Evolutionary conservation across 2,113 vertebrate species (phyloP).

Genomic region (Spea multiplicata): DNA sequence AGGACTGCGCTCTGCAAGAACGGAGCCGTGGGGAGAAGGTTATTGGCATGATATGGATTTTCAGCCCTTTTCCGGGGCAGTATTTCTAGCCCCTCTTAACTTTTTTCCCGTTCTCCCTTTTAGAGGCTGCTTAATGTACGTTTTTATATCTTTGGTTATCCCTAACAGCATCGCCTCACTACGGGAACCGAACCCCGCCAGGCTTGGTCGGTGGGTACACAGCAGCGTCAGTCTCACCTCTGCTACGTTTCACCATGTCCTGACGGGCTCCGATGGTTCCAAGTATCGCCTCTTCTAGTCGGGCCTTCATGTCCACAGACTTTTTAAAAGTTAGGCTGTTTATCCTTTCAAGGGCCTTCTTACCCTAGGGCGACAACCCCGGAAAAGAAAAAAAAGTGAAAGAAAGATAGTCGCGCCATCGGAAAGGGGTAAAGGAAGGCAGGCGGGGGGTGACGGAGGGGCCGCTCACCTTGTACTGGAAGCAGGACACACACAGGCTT

Average conservation of each 20-base stretch:
- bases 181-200: too few relatives aligned
- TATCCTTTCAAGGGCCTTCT: slow-evolving; percentile 80
- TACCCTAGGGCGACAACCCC: slow-evolving; percentile 74
- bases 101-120: too few relatives aligned
- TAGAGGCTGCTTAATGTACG: too few relatives aligned
- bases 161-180: too few relatives aligned
- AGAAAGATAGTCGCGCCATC: slow-evolving; percentile 32
- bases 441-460: background rate
- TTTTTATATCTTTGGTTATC: too few relatives aligned
- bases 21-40: background rate
- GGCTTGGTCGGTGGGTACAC: background rate
- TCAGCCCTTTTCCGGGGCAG: too few relatives aligned
- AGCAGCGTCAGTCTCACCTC: slow-evolving; percentile 61
- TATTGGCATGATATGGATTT: too few relatives aligned
- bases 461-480: slow-evolving; percentile 80
- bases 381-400: background rate
- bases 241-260: slow-evolving; percentile 87
- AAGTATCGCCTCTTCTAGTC: slow-evolving; percentile 86
- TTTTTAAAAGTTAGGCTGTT: slow-evolving; percentile 91
- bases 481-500: slow-evolving; percentile 82
- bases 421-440: too few relatives aligned
- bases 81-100: too few relatives aligned
- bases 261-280: slow-evolving; percentile 85
- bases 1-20: slow-evolving; percentile 75
- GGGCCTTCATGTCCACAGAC: slow-evolving; percentile 90